Conservation (phyloP, 1,140 invertebrate species). For the Spodoptera frugiperda region DNA sequence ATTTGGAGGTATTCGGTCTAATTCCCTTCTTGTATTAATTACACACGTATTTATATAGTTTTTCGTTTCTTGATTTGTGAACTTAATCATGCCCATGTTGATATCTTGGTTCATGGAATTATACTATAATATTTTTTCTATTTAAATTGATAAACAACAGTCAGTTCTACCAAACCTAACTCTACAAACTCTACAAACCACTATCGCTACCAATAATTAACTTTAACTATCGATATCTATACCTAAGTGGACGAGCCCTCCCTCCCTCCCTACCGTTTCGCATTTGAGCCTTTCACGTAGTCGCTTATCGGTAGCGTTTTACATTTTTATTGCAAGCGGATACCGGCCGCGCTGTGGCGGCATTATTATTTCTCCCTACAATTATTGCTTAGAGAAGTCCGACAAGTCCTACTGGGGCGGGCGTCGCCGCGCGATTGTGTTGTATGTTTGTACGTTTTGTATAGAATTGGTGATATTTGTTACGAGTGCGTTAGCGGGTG, state of each 20-base stretch:
- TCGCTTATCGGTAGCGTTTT: slow-evolving; percentile 82
- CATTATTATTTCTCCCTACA: slow-evolving; percentile 83
- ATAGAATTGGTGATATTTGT: slow-evolving; percentile 12
- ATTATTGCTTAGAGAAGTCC: slow-evolving; percentile 82
- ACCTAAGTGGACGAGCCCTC: slow-evolving; percentile 43
- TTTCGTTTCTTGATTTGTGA: no score
- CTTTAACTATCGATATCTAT: slow-evolving; percentile 12
- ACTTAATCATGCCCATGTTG: no score
- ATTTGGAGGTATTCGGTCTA: no score
- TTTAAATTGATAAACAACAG: no score
- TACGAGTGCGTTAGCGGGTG: slow-evolving; percentile 4
- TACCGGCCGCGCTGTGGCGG: slow-evolving; percentile 75
- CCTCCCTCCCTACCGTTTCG: slow-evolving; percentile 67
- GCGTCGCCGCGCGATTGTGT: slow-evolving; percentile 40
- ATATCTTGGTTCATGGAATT: no score
- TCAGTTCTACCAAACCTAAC: no score
- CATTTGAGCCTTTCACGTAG: slow-evolving; percentile 77
- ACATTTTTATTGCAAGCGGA: slow-evolving; percentile 85
- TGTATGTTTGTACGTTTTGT: slow-evolving; percentile 44
- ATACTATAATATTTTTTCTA: no score
- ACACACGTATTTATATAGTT: no score
- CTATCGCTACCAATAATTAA: no score
- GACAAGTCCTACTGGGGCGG: slow-evolving; percentile 35
- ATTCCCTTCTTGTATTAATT: no score
- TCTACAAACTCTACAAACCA: no score